A percentile compares a stretch with the other conserved stretches of the same genome.
These are phyloP conservation scores for Geopemphigus sp. DNA, from an alignment of 1,140 invertebrate species.

Conservation along the genomic window DNA sequence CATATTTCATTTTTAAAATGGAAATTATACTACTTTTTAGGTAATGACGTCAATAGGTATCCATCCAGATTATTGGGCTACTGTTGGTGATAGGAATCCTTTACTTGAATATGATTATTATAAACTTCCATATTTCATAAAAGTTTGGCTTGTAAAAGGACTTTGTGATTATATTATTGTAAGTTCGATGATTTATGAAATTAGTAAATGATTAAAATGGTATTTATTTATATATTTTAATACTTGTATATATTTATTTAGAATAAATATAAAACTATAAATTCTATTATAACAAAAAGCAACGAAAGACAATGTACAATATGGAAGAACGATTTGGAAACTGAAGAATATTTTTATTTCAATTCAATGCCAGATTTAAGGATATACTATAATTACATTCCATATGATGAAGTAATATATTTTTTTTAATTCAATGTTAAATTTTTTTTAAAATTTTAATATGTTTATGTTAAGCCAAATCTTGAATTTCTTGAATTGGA, in stretches of 20 bases:
- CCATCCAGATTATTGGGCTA: constrained; percentile 56
- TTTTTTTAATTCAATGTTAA: background rate
- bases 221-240: background rate
- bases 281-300: constrained; percentile 46
- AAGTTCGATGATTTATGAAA: constrained; percentile 49
- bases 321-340: constrained; percentile 40
- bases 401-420: constrained; percentile 30
- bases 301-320: constrained; percentile 40
- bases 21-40: constrained; percentile 52
- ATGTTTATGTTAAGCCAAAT: constrained; percentile 15
- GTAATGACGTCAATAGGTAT: constrained; percentile 57
- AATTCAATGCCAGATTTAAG: constrained; percentile 30
- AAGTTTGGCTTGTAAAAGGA: constrained; percentile 60
- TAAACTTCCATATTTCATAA: constrained; percentile 57
- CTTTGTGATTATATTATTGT: constrained; percentile 58
- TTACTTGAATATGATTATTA: constrained; percentile 57
- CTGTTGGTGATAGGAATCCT: constrained; percentile 57
- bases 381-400: constrained; percentile 22
- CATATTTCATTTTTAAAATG: background rate
- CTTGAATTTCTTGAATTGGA: constrained; percentile 20
- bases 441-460: background rate
- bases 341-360: constrained; percentile 42
- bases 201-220: background rate
- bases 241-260: background rate
- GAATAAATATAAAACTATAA: constrained; percentile 50